phyloP scores from a whole-genome alignment of 2,113 vertebrate genomes.

The Hystrix brachyura region DNA sequence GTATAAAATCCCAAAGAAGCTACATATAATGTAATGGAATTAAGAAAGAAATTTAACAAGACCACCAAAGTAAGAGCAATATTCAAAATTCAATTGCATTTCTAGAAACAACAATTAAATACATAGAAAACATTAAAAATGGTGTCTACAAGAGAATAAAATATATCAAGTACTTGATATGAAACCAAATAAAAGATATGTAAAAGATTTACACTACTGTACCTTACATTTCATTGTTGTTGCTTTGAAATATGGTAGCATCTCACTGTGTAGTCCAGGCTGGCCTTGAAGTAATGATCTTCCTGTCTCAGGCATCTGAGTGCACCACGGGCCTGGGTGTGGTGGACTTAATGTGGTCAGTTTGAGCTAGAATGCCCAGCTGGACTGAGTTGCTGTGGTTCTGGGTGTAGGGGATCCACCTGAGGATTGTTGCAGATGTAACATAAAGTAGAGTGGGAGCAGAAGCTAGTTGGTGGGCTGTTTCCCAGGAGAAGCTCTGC shows the following conservation, averaged over 20 bases:
- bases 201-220: neutral
- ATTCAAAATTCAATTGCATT: neutral
- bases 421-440: too few species aligned
- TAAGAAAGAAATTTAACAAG: neutral
- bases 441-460: too few species aligned
- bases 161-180: neutral
- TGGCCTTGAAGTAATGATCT: neutral
- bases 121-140: constrained; percentile 24
- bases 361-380: too few species aligned
- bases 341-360: too few species aligned
- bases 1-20: neutral
- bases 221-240: neutral
- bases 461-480: too few species aligned
- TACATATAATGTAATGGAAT: neutral
- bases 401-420: too few species aligned
- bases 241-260: neutral
- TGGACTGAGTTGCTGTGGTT: too few species aligned
- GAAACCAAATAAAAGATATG: constrained; percentile 25
- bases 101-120: constrained; percentile 21
- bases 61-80: neutral
- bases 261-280: neutral
- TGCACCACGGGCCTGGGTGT: too few species aligned
- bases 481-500: too few species aligned
- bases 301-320: neutral
- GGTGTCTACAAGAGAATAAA: constrained; percentile 4